Percentiles rank a stretch among this genome's conserved stretches.
phyloP scores from a whole-genome alignment of 2,797 vertebrate genomes.

The Psittacula echo region DNA sequence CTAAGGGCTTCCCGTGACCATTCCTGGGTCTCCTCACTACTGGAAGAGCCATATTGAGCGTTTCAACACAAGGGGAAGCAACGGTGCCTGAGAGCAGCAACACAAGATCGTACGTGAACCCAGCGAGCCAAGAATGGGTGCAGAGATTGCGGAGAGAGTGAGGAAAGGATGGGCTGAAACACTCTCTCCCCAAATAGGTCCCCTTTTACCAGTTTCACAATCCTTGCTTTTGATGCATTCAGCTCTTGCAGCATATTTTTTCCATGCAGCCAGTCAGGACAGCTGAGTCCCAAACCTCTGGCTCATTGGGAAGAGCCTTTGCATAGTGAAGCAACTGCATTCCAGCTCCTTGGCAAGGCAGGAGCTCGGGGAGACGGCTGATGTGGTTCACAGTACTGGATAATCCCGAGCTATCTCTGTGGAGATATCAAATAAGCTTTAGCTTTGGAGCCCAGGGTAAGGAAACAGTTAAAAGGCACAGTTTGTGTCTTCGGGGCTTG shows the following conservation, averaged over 20 bases:
- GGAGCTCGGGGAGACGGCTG: not conserved
- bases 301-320: slow-evolving; percentile 15
- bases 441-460: not conserved
- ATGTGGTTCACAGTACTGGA: not conserved
- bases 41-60: not conserved
- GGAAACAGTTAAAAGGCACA: slow-evolving; percentile 4
- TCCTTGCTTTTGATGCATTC: not conserved
- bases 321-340: not conserved
- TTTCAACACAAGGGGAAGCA: not conserved
- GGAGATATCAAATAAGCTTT: not conserved
- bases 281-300: not conserved
- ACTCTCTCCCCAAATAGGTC: not conserved
- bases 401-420: not conserved
- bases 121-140: not conserved
- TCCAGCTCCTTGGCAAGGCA: slow-evolving; percentile 4
- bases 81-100: not conserved
- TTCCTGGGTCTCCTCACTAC: not conserved
- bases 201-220: slow-evolving; percentile 39
- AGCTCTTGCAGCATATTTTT: slow-evolving; percentile 20
- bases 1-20: not conserved
- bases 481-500: not conserved
- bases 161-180: not conserved
- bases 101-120: not conserved
- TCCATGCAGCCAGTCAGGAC: not conserved
- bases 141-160: not conserved